These are phyloP conservation scores for Macrocentrus cingulum DNA, from an alignment of 1,140 invertebrate species.

Conservation along the genomic window DNA sequence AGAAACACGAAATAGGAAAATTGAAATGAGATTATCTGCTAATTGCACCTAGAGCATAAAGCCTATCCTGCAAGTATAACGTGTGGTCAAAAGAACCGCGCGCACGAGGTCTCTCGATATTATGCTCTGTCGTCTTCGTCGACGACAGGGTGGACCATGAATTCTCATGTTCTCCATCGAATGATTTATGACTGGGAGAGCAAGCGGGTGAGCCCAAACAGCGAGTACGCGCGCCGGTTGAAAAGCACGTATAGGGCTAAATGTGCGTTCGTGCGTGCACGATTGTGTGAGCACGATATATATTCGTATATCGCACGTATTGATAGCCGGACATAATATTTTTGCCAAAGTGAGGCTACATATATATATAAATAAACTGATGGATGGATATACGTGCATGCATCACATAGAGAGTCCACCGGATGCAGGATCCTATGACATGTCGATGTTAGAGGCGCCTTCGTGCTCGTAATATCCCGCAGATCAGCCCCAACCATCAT, in stretches of 20 bases:
- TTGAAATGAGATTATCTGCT: too few species aligned
- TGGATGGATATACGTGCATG: background rate
- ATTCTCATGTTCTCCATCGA: conserved; percentile 6
- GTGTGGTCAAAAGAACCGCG: background rate
- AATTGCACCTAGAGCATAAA: too few species aligned
- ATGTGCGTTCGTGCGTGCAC: conserved; percentile 13
- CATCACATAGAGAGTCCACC: background rate
- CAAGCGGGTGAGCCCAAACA: background rate
- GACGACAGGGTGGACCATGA: conserved; percentile 16
- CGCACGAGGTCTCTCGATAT: too few species aligned
- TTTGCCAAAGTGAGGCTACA: background rate
- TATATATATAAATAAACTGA: background rate
- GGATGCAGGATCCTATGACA: conserved; percentile 3
- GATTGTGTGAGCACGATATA: conserved; percentile 7
- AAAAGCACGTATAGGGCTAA: background rate
- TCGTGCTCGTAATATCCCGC: conserved; percentile 19
- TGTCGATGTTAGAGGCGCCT: conserved; percentile 9
- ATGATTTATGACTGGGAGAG: conserved; percentile 12
- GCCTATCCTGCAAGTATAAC: too few species aligned
- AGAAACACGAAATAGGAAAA: too few species aligned
- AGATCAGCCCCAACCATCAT: conserved; percentile 20
- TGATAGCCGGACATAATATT: background rate
- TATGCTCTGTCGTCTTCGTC: conserved; percentile 1
- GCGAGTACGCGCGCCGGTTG: background rate
- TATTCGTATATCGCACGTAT: conserved; percentile 6